A percentile compares a stretch with the other conserved stretches of the same genome.
Evolutionary conservation across 2,888 invertebrate species (phyloP).

Genomic region (Chelonus formosanus): DNA sequence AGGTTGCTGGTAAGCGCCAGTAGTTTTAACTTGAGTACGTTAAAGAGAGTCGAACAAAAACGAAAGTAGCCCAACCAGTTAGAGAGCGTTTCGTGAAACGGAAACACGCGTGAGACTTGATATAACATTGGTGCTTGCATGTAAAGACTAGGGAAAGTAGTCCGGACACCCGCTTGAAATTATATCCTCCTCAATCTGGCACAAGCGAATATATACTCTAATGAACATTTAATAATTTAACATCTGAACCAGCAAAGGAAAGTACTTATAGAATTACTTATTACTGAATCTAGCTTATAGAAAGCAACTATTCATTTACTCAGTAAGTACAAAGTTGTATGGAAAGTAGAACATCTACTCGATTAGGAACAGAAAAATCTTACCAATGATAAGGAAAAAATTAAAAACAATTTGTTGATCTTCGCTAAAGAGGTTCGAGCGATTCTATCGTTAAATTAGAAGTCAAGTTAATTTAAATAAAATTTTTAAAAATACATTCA

Average conservation of each 20-base stretch:
- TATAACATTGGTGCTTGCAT: constrained; percentile 9
- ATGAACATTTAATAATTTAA: constrained; percentile 48
- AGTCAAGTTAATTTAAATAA: too few relatives aligned
- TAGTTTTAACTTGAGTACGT: constrained; percentile 27
- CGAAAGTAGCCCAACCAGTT: constrained; percentile 52
- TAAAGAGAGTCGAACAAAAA: constrained; percentile 45
- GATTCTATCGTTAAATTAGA: too few relatives aligned
- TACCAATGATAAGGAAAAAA: too few relatives aligned
- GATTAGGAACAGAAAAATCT: too few relatives aligned
- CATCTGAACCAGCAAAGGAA: constrained; percentile 45
- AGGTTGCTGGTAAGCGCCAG: constrained; percentile 22
- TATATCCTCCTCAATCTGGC: constrained; percentile 27
- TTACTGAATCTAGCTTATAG: constrained; percentile 25
- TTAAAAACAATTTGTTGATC: too few relatives aligned
- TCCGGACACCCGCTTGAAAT: constrained; percentile 32
- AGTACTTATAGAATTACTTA: constrained; percentile 41
- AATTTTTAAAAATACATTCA: too few relatives aligned
- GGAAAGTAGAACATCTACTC: too few relatives aligned
- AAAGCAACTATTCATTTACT: constrained; percentile 9
- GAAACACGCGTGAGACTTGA: constrained; percentile 24
- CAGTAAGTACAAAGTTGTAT: neutral
- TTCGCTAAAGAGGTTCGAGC: too few relatives aligned
- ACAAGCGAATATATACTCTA: constrained; percentile 26
- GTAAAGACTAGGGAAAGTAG: constrained; percentile 27
- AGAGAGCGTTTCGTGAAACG: constrained; percentile 33